A percentile compares a stretch with the other conserved stretches of the same genome.
Evolutionary conservation across 1,140 invertebrate species (phyloP).

Genomic region (Argopecten irradians): DNA sequence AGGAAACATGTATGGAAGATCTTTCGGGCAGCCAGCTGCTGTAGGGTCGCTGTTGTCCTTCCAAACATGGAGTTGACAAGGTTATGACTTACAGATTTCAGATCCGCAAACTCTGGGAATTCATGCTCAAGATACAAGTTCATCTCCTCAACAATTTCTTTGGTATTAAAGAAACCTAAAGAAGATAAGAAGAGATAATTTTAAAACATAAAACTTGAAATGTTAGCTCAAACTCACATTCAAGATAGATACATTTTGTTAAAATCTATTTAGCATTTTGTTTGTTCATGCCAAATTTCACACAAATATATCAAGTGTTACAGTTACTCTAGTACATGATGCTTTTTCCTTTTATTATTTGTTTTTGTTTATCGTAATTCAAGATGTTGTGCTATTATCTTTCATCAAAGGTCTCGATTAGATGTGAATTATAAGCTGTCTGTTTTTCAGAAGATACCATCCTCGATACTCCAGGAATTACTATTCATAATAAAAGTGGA

Average conservation of each 20-base stretch:
- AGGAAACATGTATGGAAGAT: conserved; percentile 66
- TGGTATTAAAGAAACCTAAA: conserved; percentile 66
- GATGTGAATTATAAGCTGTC: too few relatives aligned
- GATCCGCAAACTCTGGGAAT: conserved; percentile 66
- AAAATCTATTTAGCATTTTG: neutral
- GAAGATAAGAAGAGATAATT: neutral
- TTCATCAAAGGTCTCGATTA: too few relatives aligned
- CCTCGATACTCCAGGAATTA: too few relatives aligned
- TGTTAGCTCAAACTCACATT: too few relatives aligned
- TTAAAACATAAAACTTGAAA: too few relatives aligned
- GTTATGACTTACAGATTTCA: conserved; percentile 48
- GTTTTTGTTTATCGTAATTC: too few relatives aligned
- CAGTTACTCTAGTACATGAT: too few relatives aligned
- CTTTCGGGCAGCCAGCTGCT: conserved; percentile 60
- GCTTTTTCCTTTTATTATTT: too few relatives aligned
- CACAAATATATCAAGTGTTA: neutral
- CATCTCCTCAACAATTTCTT: conserved; percentile 66
- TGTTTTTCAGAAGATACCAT: too few relatives aligned
- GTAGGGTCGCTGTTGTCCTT: conserved; percentile 58
- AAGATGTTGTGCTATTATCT: too few relatives aligned
- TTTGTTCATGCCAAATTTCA: neutral
- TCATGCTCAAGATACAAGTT: conserved; percentile 57
- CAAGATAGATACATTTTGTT: too few relatives aligned
- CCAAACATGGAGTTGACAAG: conserved; percentile 67
- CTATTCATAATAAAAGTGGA: too few relatives aligned